Percentiles rank a stretch among this genome's conserved stretches.
phyloP scores from a whole-genome alignment of 1,140 invertebrate genomes.

The Drosophila nikananu region DNA sequence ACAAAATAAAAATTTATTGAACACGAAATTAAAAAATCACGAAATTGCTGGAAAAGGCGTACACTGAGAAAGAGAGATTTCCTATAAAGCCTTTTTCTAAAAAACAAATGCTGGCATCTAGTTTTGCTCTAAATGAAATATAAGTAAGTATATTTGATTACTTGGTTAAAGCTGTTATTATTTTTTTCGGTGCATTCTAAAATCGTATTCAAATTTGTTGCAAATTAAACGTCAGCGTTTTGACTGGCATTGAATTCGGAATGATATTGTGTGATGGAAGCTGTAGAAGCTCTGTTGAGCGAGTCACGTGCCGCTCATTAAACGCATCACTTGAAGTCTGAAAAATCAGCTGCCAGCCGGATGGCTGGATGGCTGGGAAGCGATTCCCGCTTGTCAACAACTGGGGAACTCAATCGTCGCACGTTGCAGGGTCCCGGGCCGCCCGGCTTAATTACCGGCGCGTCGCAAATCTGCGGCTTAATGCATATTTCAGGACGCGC shows the following conservation, averaged over 20 bases:
- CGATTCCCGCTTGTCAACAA: constrained; percentile 43
- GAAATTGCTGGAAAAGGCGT: not conserved
- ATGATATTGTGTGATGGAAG: constrained; percentile 30
- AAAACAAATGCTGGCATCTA: accelerated
- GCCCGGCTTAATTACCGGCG: constrained; percentile 69
- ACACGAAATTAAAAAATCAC: constrained; percentile 50
- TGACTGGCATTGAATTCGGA: constrained; percentile 38
- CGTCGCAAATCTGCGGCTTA: constrained; percentile 77
- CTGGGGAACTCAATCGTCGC: constrained; percentile 38
- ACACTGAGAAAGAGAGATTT: not conserved
- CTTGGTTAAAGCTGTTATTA: not conserved
- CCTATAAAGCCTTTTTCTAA: too few species aligned
- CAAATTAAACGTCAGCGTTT: constrained; percentile 53
- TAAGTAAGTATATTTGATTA: not conserved
- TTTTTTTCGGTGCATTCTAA: not conserved
- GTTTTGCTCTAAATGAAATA: too few species aligned
- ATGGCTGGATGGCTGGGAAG: constrained; percentile 3
- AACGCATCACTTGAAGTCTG: constrained; percentile 82
- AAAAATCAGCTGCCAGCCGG: constrained; percentile 62
- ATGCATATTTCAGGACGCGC: constrained; percentile 70
- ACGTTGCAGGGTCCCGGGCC: constrained; percentile 35
- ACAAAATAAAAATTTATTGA: constrained; percentile 59
- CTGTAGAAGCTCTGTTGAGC: not conserved
- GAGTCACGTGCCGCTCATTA: constrained; percentile 82
- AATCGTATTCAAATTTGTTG: constrained; percentile 42